phyloP scores from a whole-genome alignment of 2,113 vertebrate species.

The Perca schrenkii region DNA sequence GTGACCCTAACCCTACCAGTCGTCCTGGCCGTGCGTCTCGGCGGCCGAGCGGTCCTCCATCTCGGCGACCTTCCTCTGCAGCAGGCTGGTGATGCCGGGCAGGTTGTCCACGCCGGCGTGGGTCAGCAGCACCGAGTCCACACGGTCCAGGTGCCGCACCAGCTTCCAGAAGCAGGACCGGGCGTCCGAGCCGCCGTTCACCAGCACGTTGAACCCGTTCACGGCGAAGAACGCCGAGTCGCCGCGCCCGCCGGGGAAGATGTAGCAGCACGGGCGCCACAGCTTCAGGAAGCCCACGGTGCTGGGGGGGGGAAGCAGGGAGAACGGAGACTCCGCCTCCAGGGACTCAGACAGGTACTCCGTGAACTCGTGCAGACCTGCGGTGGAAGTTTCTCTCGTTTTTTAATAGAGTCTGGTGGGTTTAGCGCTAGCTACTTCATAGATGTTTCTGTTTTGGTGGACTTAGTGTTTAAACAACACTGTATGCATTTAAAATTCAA shows the following conservation, averaged over 20 bases:
- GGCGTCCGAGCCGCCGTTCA: slow-evolving; percentile 92
- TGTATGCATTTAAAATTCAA: too few species aligned
- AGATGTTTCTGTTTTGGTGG: too few species aligned
- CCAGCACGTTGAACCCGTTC: slow-evolving; percentile 94
- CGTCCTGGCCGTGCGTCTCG: too few species aligned
- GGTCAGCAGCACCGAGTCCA: slow-evolving; percentile 93
- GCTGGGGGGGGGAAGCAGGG: slow-evolving; percentile 92
- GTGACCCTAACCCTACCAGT: too few species aligned
- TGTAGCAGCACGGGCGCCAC: slow-evolving; percentile 95
- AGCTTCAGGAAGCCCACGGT: slow-evolving; percentile 94
- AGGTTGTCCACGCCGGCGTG: slow-evolving; percentile 92
- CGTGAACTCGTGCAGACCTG: slow-evolving; percentile 89
- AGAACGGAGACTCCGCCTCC: slow-evolving; percentile 89
- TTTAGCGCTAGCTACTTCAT: too few species aligned
- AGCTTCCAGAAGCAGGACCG: slow-evolving; percentile 96
- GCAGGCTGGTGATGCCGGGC: slow-evolving; percentile 92
- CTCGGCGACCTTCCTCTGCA: slow-evolving; percentile 91
- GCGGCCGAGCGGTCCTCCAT: slow-evolving; percentile 74
- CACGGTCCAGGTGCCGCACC: slow-evolving; percentile 93
- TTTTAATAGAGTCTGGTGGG: too few species aligned
- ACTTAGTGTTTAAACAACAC: too few species aligned
- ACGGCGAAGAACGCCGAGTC: slow-evolving; percentile 95
- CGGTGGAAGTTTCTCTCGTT: too few species aligned
- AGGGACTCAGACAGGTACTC: slow-evolving; percentile 93
- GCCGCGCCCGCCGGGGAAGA: slow-evolving; percentile 93